phyloP scores from a whole-genome alignment of 2,888 invertebrate species.

The Patella ulyssiponensis region DNA sequence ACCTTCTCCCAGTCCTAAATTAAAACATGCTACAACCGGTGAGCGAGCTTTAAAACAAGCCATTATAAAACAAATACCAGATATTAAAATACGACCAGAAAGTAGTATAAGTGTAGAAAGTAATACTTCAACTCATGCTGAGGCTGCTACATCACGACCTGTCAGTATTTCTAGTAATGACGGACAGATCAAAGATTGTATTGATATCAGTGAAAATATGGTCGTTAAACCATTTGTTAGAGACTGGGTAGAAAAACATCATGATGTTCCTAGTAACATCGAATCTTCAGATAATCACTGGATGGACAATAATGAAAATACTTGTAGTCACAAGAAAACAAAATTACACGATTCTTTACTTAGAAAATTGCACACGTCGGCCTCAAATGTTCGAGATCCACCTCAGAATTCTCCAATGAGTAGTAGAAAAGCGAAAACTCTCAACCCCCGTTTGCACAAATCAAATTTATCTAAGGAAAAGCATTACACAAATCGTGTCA shows the following conservation, averaged over 20 bases:
- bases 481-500: conserved; percentile 62
- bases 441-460: conserved; percentile 35
- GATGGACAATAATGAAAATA: conserved; percentile 43
- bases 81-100: conserved; percentile 55
- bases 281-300: conserved; percentile 44
- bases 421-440: conserved; percentile 23
- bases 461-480: conserved; percentile 50
- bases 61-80: conserved; percentile 41
- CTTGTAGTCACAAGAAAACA: conserved; percentile 30
- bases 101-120: conserved; percentile 58
- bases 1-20: conserved; percentile 25
- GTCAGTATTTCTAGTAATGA: conserved; percentile 36
- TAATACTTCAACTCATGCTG: conserved; percentile 50
- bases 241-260: conserved; percentile 57
- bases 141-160: conserved; percentile 57
- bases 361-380: conserved; percentile 32
- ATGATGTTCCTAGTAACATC: conserved; percentile 34
- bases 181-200: conserved; percentile 36
- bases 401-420: conserved; percentile 57
- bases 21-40: conserved; percentile 19
- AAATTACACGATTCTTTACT: conserved; percentile 14
- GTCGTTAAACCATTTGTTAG: conserved; percentile 63
- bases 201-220: conserved; percentile 37
- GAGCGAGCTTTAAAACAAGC: conserved; percentile 41
- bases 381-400: conserved; percentile 58